Conservation (phyloP, 2,888 invertebrate genomes). For the Idaea aversata region DNA sequence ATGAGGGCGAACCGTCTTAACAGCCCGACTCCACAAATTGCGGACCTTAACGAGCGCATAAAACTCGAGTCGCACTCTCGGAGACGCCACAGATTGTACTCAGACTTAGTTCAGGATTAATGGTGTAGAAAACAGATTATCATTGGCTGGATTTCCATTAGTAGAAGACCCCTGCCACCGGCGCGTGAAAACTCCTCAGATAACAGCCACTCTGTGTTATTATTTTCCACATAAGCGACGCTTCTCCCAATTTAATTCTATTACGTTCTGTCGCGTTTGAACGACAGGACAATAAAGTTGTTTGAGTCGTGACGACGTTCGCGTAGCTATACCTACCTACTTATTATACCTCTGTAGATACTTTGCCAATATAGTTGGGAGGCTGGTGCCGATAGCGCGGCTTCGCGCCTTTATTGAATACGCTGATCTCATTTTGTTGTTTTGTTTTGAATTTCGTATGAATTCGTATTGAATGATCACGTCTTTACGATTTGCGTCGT, state of each 20-base stretch:
- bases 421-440: slow-evolving; percentile 51
- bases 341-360: slow-evolving; percentile 9
- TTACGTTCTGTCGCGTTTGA: slow-evolving; percentile 77
- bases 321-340: slow-evolving; percentile 18
- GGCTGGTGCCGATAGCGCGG: slow-evolving; percentile 30
- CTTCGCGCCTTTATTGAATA: slow-evolving; percentile 47
- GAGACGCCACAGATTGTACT: slow-evolving; percentile 78
- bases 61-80: slow-evolving; percentile 74
- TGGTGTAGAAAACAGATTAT: slow-evolving; percentile 82
- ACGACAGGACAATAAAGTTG: slow-evolving; percentile 76
- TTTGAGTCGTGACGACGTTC: slow-evolving; percentile 54
- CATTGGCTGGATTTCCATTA: slow-evolving; percentile 80
- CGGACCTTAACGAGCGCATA: slow-evolving; percentile 79
- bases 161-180: slow-evolving; percentile 74
- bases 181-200: slow-evolving; percentile 76
- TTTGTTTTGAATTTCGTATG: slow-evolving; percentile 39
- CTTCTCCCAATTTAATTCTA: slow-evolving; percentile 78
- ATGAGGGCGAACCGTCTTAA: slow-evolving; percentile 71
- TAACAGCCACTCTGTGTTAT: slow-evolving; percentile 73
- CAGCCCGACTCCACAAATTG: slow-evolving; percentile 79
- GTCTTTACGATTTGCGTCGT: slow-evolving; percentile 11
- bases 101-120: slow-evolving; percentile 80
- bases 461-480: slow-evolving; percentile 21
- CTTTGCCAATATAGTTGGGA: slow-evolving; percentile 30
- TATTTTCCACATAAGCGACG: slow-evolving; percentile 79